Base-by-base conservation (phyloP, 1,140 invertebrate species). In the Drusus annulatus region DNA sequence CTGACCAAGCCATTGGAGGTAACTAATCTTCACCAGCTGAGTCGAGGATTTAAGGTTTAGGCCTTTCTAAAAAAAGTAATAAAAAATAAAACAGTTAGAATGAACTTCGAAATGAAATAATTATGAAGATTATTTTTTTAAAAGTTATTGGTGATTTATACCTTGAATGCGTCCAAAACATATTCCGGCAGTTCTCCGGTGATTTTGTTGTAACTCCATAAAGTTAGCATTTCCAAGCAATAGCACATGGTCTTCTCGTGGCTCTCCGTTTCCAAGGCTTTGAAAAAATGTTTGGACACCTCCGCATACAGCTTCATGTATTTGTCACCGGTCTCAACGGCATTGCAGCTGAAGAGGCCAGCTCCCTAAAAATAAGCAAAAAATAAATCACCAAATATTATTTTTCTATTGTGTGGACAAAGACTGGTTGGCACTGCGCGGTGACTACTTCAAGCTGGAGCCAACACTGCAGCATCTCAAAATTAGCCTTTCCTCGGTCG, bases 231-330 rank as follows among this genome's bases (percentile, higher is more conserved):
- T 83, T 96, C 93, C 7, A 98, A 89, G 4, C 95, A 93, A 84
- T 94, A 93, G 80, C 95, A 93, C 25, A 98, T 87, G 2, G 96
- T 97, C 84, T 96, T 96, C 89, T 99, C 98, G 87, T 98, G 97
- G 68, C 96, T 95, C 91, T 99, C 98, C 45, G 92, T 92, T 85
- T 97, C 95, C 21, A 98, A 89, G 21, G 97, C 92, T 85, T 95
- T 94, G 16, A 95, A 90, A 85, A 97, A 95, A 78, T 94, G 91
- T 51, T 93, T 90, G 1, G 92, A 89, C 3, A 93, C 93, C 31
- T 88, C 90, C 68, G 91, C 87, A 65, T 93, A 92, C 74, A 98
- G 87, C 79, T 89, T 87, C 79, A 92, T 88, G 25, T 73, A 79
- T 0, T 92, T 85, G 68, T 92, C 90, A 6, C 90, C 90, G 2